Conservation (phyloP, 2,113 vertebrate species). For the Tetrax tetrax region DNA sequence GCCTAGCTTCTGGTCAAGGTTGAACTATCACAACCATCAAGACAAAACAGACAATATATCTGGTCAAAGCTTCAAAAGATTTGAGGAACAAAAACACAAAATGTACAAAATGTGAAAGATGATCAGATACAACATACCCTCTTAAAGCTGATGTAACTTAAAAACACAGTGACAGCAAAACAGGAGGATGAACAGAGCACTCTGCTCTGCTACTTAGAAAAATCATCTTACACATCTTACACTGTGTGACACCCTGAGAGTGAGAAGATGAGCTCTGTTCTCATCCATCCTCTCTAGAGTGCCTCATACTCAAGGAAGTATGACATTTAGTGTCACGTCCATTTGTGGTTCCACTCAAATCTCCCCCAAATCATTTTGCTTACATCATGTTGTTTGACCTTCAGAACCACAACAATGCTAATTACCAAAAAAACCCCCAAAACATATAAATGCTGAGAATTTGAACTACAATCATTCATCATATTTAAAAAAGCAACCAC, state of each 20-base stretch:
- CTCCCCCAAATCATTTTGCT: background rate
- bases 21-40: background rate
- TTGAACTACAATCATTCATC: background rate
- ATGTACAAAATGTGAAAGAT: background rate
- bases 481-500: background rate
- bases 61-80: background rate
- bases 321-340: no score
- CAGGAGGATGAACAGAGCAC: background rate
- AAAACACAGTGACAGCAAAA: background rate
- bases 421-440: background rate
- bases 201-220: background rate
- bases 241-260: background rate
- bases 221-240: background rate
- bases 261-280: background rate
- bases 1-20: background rate
- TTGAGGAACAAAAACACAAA: background rate
- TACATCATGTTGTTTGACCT: background rate
- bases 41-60: background rate
- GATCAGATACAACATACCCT: background rate
- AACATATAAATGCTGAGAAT: background rate
- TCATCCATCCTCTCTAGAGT: background rate
- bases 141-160: background rate
- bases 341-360: background rate
- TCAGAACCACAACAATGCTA: background rate
- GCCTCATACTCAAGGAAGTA: background rate